Conservation (phyloP, 2,888 invertebrate species). For the Coelinius sp. region DNA sequence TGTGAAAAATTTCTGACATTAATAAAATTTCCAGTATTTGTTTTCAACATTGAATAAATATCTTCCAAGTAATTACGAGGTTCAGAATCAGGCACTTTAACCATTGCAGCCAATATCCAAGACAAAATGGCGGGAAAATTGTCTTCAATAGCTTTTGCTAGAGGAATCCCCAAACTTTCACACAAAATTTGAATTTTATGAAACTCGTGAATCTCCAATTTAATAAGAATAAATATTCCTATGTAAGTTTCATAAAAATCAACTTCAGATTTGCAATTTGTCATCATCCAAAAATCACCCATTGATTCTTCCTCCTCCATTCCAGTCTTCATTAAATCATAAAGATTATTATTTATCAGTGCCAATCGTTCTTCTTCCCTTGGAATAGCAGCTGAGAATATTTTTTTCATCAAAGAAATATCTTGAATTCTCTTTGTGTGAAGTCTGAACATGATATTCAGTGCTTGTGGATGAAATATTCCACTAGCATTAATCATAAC, state of each 20-base stretch:
- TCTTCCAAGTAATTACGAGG: slow-evolving; percentile 48
- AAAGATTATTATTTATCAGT: slow-evolving; percentile 70
- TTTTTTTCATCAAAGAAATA: slow-evolving; percentile 68
- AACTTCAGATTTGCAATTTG: slow-evolving; percentile 64
- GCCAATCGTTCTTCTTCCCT: slow-evolving; percentile 56
- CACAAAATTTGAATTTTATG: slow-evolving; percentile 60
- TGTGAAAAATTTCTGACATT: slow-evolving; percentile 53
- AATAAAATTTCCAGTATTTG: slow-evolving; percentile 56
- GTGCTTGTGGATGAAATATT: slow-evolving; percentile 71
- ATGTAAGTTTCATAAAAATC: slow-evolving; percentile 70
- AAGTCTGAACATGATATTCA: slow-evolving; percentile 74
- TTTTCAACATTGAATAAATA: slow-evolving; percentile 54
- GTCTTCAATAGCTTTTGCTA: slow-evolving; percentile 60
- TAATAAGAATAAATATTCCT: slow-evolving; percentile 67
- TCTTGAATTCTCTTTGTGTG: slow-evolving; percentile 72
- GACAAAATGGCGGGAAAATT: slow-evolving; percentile 57
- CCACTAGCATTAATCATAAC: slow-evolving; percentile 74
- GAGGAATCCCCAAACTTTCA: slow-evolving; percentile 50
- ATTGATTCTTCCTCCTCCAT: slow-evolving; percentile 67
- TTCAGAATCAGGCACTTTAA: slow-evolving; percentile 46
- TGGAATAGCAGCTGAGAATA: slow-evolving; percentile 69
- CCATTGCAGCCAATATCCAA: slow-evolving; percentile 52
- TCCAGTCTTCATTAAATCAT: slow-evolving; percentile 73
- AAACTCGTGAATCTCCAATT: slow-evolving; percentile 66
- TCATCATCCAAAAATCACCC: slow-evolving; percentile 69